Evolutionary conservation across 2,888 invertebrate genomes (phyloP).

Genomic region (Lasioglossum villosulum): DNA sequence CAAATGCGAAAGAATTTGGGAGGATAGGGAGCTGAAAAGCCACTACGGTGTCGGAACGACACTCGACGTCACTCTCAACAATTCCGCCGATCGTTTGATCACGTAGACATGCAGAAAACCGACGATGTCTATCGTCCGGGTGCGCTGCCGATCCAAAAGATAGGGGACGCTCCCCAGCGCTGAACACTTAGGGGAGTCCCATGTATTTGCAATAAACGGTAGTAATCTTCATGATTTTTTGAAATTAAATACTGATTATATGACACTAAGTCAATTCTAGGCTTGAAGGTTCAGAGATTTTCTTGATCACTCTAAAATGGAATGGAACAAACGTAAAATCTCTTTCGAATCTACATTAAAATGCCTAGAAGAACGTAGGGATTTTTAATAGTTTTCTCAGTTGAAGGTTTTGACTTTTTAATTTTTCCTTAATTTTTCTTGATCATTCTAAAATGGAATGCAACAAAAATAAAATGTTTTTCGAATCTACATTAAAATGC

Average conservation of each 20-base stretch:
- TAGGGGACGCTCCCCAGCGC: not conserved
- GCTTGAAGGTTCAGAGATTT: too few relatives aligned
- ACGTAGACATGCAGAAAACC: not conserved
- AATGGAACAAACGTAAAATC: too few relatives aligned
- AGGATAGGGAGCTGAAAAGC: not conserved
- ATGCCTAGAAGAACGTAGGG: too few relatives aligned
- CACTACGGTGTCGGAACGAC: not conserved
- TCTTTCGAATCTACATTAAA: too few relatives aligned
- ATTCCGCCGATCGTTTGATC: slow-evolving; percentile 12
- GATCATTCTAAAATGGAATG: too few relatives aligned
- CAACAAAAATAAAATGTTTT: too few relatives aligned
- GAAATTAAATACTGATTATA: not conserved
- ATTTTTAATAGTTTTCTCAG: too few relatives aligned
- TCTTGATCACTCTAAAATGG: too few relatives aligned
- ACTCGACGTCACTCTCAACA: not conserved
- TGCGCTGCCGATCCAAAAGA: not conserved
- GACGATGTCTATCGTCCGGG: not conserved
- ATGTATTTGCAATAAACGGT: not conserved
- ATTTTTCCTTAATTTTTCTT: too few relatives aligned
- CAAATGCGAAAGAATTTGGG: slow-evolving; percentile 15
- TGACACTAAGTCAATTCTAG: not conserved
- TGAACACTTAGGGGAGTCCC: not conserved
- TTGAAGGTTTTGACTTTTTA: too few relatives aligned
- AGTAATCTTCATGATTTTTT: not conserved
- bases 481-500: too few relatives aligned